Base-by-base conservation (phyloP, 2,888 invertebrate species). In the Leucophora obtusa region DNA sequence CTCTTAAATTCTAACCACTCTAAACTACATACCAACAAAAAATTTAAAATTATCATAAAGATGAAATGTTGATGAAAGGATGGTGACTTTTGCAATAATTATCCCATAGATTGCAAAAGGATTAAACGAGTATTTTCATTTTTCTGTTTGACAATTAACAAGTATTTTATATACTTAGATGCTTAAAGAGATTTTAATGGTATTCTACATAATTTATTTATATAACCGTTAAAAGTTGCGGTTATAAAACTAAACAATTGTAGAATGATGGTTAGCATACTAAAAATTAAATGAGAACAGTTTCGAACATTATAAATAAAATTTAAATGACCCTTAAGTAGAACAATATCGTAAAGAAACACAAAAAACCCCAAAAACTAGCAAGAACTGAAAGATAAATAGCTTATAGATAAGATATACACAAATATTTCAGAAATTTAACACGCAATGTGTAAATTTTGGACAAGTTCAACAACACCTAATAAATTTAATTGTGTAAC, bases 391-490 rank as follows among this genome's bases (percentile, higher is more conserved):
- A 17, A 4, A 17, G 59, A 38, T 56, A 66, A 71, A 54, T 43
- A 9, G 11, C 11, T 47, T 9, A 7, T 56, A 17, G 8, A 18
- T 15, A 21, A 43, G 35, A 56, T 21, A 24, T 53, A 18, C 21
- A 7, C 7, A 28, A 43, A n/a, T 38, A 60, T 18, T 50, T 33
- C 17, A 21, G 35, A n/a, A 56, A 63, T 43, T 74, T 74, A 65
- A 53, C 79, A 70, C 35, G 21, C 56, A 24, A 59, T 24, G 21
- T 71, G 54, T 17, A 28, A 2, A 9, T 14, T 7, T 62, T n/a
- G 21, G 15, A 21, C 33, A 66, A 60, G 74, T 79, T 79, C 74
- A 74, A 65, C 56, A 72, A 68, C 72, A 78, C 38, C 33, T 50
- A 24, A 1, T 1, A 4, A n/a, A 15, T 24, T 35, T 50, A 17